Evolutionary conservation across 2,797 vertebrate species (phyloP).

Genomic region (Tiaroga cobitis): DNA sequence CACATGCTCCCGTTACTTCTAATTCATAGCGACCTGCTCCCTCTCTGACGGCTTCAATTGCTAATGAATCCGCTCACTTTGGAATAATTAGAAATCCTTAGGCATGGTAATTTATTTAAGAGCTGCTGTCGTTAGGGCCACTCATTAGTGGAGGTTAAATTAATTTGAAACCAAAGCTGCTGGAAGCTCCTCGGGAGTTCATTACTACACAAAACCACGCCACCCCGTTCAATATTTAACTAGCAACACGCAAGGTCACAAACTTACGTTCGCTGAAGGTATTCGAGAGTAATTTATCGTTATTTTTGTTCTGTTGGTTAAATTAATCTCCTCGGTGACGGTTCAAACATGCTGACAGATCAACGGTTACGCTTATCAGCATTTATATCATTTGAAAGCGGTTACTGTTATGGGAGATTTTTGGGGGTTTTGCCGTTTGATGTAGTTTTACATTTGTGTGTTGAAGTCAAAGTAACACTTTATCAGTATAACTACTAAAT

Average conservation of each 20-base stretch:
- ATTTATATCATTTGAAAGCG: background rate
- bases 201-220: slow-evolving; percentile 74
- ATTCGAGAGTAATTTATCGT: slow-evolving; percentile 1
- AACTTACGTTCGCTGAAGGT: slow-evolving; percentile 52
- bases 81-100: slow-evolving; percentile 89
- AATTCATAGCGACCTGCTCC: slow-evolving; percentile 82
- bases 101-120: slow-evolving; percentile 90
- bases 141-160: slow-evolving; percentile 78
- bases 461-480: no score
- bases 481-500: background rate
- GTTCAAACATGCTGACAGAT: background rate
- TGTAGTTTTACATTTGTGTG: background rate
- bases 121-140: slow-evolving; percentile 82
- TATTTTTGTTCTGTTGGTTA: background rate
- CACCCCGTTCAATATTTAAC: slow-evolving; percentile 81
- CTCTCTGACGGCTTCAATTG: slow-evolving; percentile 81
- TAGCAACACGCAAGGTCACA: slow-evolving; percentile 69
- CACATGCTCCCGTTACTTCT: slow-evolving; percentile 86
- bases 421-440: no score
- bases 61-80: slow-evolving; percentile 89
- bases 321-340: background rate
- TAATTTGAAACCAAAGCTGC: slow-evolving; percentile 88
- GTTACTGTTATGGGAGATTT: background rate
- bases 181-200: slow-evolving; percentile 83
- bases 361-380: background rate